Base-by-base conservation (phyloP, 2,113 vertebrate species). In the Erythrolamprus reginae region DNA sequence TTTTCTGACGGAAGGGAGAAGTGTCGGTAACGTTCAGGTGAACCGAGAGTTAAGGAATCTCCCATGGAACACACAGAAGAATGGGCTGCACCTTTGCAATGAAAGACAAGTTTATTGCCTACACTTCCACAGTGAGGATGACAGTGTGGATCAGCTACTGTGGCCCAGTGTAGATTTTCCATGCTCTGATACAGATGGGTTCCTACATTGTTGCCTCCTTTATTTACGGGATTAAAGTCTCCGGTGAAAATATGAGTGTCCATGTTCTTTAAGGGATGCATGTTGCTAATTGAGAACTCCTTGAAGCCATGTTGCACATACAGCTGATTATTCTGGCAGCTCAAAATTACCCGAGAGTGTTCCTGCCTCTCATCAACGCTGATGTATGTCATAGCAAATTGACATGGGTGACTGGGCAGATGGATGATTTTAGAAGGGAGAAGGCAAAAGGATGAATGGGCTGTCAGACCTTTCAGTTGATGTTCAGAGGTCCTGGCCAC, bases 131-230 rank as follows among this genome's bases (percentile, higher is more conserved):
- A 97, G 47, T 96, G 96, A 55, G 95, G 92, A 91, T 95, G 94
- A 55, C 97, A 94, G 26, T 92, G 91, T 10, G 96, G 97, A 53
- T 98, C 97, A 19, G 96, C 91, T 58, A 95, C 51, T 0, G 93
- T 26, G 92, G 94, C 96, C 98, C 97, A 98, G 94, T 97, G 98
- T n/a, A 99, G 96, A 96, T 98, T 98, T 96, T 99, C 98, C 97
- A 98, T 97, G 77, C 98, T 99, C 86, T 97, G 97, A 92, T 98
- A 98, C 83, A 98, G 97, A 91, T 98, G 96, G 17, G 96, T 93
- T 90, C 95, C 95, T 93, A 92, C 87, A 89, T 90, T 58, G 82
- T 42, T 82, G 84, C 89, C 90, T 91, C 93, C 89, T 94, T 92
- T 92, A 86, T 92, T 95, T 83, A 91, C 90, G 10, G 92, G 90